Conservation (phyloP, 2,797 vertebrate species). For the Crocidura indochinensis region DNA sequence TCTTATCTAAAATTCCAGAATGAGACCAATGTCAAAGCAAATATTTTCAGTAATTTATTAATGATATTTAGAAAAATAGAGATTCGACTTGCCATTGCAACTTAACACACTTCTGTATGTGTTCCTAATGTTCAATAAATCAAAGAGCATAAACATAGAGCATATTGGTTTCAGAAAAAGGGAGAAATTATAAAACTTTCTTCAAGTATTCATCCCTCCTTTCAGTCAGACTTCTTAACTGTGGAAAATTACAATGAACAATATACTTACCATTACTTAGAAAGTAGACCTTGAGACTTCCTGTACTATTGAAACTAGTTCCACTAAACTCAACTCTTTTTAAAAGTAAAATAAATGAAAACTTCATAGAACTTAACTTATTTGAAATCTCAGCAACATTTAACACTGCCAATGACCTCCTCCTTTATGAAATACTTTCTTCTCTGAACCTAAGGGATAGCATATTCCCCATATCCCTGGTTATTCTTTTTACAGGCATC, state of each 20-base stretch:
- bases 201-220: background rate
- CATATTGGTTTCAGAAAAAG: conserved; percentile 6
- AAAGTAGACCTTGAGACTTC: background rate
- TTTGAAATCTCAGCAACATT: conserved; percentile 54
- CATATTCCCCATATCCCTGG: background rate
- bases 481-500: conserved; percentile 16
- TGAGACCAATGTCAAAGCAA: conserved; percentile 23
- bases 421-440: conserved; percentile 20
- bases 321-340: background rate
- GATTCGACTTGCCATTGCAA: background rate
- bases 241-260: conserved; percentile 20
- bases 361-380: conserved; percentile 36
- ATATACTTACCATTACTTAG: background rate
- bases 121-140: background rate
- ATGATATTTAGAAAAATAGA: background rate
- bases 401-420: background rate
- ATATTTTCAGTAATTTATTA: background rate
- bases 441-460: conserved; percentile 46
- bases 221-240: conserved; percentile 43
- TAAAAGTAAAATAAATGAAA: conserved; percentile 25
- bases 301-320: background rate
- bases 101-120: background rate
- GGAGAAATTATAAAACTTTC: background rate
- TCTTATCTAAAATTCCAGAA: conserved; percentile 28
- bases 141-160: conserved; percentile 22